phyloP scores from a whole-genome alignment of 2,113 vertebrate species.

The Scalopus aquaticus region DNA sequence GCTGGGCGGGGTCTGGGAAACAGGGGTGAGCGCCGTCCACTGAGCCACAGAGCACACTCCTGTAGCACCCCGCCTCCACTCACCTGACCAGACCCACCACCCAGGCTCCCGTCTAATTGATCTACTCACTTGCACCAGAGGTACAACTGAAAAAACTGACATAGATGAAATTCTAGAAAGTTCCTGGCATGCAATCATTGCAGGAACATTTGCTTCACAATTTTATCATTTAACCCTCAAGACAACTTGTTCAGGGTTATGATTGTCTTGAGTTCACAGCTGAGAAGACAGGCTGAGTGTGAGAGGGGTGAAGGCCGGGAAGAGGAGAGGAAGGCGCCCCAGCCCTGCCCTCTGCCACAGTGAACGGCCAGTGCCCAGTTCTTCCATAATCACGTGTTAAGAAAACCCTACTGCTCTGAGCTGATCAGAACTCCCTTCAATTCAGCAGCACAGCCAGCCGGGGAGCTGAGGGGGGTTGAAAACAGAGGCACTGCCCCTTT shows the following conservation, averaged over 20 bases:
- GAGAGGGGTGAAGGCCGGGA: not conserved
- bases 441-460: not conserved
- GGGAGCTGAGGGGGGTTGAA: not conserved
- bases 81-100: not conserved
- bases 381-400: not conserved
- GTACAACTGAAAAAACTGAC: not conserved
- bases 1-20: not conserved
- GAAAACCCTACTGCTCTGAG: not conserved
- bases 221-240: not conserved
- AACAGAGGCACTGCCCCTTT: not conserved
- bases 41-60: accelerated
- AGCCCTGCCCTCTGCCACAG: not conserved
- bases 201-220: not conserved
- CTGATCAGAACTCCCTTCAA: not conserved
- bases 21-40: accelerated
- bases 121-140: not conserved
- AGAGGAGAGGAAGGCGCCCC: not conserved
- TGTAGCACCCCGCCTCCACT: not conserved
- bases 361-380: not conserved
- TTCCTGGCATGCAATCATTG: not conserved
- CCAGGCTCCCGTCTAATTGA: not conserved
- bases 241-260: too few species aligned
- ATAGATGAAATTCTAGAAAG: not conserved
- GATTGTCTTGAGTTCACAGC: not conserved
- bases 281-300: not conserved